Evolutionary conservation across 2,888 invertebrate genomes (phyloP).

Genomic region (Andricus quercusramuli): DNA sequence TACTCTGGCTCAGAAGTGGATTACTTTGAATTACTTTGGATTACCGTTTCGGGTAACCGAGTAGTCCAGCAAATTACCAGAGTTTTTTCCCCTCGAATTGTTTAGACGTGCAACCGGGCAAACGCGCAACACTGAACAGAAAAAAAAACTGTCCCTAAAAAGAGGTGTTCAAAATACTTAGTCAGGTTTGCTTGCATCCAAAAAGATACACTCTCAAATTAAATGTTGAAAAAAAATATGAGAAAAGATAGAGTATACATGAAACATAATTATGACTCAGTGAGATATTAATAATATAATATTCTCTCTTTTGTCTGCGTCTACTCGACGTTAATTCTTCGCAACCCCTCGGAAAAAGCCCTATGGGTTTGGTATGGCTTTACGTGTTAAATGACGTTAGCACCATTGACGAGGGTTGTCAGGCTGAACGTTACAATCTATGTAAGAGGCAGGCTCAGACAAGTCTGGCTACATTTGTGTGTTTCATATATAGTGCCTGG

Average conservation of each 20-base stretch:
- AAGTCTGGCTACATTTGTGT: background rate
- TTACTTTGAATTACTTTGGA: too few species aligned
- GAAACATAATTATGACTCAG: background rate
- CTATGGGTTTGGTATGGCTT: constrained; percentile 1
- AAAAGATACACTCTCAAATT: background rate
- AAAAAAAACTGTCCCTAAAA: background rate
- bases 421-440: background rate
- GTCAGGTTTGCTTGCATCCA: background rate
- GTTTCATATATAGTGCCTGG: background rate
- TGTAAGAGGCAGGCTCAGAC: background rate
- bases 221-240: background rate
- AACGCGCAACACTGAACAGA: background rate
- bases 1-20: too few species aligned
- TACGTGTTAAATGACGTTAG: constrained; percentile 15
- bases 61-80: too few species aligned
- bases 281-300: background rate
- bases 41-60: too few species aligned
- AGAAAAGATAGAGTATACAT: background rate
- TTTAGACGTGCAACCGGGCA: background rate
- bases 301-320: background rate
- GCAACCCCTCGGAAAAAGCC: background rate
- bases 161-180: background rate
- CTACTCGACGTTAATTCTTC: background rate
- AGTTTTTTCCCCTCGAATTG: background rate
- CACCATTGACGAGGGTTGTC: constrained; percentile 9